Conservation (phyloP, 2,888 invertebrate species). For the Oxyscelio sp. region DNA sequence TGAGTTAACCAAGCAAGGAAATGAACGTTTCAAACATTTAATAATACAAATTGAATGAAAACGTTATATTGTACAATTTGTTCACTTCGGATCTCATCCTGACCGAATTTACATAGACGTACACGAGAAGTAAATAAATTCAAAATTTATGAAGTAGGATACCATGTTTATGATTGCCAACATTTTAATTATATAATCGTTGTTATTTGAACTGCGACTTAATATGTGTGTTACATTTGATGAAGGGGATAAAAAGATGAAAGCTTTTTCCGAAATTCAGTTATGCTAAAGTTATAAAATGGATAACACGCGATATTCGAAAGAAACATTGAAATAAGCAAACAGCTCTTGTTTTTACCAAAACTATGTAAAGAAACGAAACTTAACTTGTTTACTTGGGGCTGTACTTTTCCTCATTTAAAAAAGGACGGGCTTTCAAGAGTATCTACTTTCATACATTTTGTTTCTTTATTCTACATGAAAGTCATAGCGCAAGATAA, state of each 20-base stretch:
- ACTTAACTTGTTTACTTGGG: constrained; percentile 41
- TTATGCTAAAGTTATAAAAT: not conserved
- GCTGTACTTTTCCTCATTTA: not conserved
- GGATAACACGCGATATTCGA: constrained; percentile 11
- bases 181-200: not conserved
- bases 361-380: constrained; percentile 23
- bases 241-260: not conserved
- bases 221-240: not conserved
- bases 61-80: too few species aligned
- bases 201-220: not conserved
- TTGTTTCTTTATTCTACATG: constrained; percentile 20
- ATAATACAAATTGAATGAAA: too few species aligned
- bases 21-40: too few species aligned
- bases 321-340: constrained; percentile 7
- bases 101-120: too few species aligned
- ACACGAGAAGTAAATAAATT: too few species aligned
- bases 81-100: too few species aligned
- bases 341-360: constrained; percentile 21
- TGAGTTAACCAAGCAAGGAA: too few species aligned
- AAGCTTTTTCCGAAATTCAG: not conserved
- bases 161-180: too few species aligned
- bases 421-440: constrained; percentile 14
- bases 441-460: constrained; percentile 38
- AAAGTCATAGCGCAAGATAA: constrained; percentile 28
- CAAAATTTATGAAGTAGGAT: too few species aligned